Conservation (phyloP, 2,797 vertebrate genomes). For the Phataginus tetradactyla region DNA sequence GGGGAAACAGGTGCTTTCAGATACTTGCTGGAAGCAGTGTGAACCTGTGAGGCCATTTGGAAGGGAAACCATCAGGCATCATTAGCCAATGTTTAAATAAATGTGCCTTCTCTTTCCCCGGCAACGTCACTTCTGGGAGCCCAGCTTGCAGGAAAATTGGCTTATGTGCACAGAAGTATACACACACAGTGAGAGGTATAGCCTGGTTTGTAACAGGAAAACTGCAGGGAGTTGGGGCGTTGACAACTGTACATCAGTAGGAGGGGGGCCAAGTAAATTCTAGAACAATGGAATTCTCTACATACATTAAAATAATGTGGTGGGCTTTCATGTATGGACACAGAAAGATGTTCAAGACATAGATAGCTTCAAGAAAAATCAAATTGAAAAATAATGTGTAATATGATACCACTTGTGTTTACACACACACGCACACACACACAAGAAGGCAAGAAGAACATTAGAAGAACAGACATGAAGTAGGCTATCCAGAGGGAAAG, state of each 20-base stretch:
- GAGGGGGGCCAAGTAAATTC: not conserved
- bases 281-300: not conserved
- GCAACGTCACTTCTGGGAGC: not conserved
- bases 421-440: accelerated
- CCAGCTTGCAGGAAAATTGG: not conserved
- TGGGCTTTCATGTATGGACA: not conserved
- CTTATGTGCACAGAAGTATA: not conserved
- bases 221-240: not conserved
- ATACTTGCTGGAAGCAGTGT: not conserved
- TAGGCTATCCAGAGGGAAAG: not conserved
- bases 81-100: not conserved
- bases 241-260: not conserved
- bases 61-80: not conserved
- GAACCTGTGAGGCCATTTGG: not conserved
- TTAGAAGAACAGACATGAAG: not conserved
- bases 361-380: not conserved
- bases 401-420: not conserved
- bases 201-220: not conserved
- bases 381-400: not conserved
- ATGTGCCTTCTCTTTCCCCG: not conserved
- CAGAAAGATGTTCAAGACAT: not conserved
- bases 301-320: not conserved
- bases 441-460: not conserved
- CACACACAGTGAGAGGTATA: not conserved
- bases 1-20: not conserved